Conservation (phyloP, 1,140 invertebrate genomes). For the Lethrus apterus region DNA sequence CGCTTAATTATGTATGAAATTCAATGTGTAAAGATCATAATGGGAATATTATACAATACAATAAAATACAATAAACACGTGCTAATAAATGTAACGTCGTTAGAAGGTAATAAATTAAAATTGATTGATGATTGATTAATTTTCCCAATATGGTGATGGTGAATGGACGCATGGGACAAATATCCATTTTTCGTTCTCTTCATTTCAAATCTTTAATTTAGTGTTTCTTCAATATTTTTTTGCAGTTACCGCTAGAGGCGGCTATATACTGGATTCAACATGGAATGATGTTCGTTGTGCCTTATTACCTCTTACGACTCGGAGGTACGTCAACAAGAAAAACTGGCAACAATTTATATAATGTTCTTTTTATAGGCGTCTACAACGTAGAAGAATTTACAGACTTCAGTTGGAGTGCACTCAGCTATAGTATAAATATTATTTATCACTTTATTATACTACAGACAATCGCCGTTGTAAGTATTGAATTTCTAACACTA, state of each 20-base stretch:
- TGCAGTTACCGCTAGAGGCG: slow-evolving; percentile 81
- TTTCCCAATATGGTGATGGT: too few relatives aligned
- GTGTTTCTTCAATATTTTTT: slow-evolving; percentile 35
- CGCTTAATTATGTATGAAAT: too few relatives aligned
- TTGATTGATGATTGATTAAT: too few relatives aligned
- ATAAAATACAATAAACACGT: too few relatives aligned
- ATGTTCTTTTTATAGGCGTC: slow-evolving; percentile 55
- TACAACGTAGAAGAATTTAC: slow-evolving; percentile 74
- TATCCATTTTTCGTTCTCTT: too few relatives aligned
- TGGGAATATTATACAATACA: too few relatives aligned
- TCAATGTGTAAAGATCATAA: too few relatives aligned
- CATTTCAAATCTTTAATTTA: too few relatives aligned
- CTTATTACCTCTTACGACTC: slow-evolving; percentile 78
- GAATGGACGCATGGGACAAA: too few relatives aligned
- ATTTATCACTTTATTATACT: slow-evolving; percentile 83
- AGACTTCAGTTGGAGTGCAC: slow-evolving; percentile 78
- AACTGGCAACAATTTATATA: neutral
- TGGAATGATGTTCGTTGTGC: slow-evolving; percentile 85
- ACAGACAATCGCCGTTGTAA: slow-evolving; percentile 76
- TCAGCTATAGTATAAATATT: slow-evolving; percentile 74
- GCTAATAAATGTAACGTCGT: too few relatives aligned
- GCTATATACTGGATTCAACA: slow-evolving; percentile 91
- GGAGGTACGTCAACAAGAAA: slow-evolving; percentile 59
- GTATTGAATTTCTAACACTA: slow-evolving; percentile 42
- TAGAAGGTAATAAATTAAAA: too few relatives aligned